A percentile compares a stretch with the other conserved stretches of the same genome.
Evolutionary conservation across 2,888 invertebrate species (phyloP).

Genomic region (Nasonovia ribisnigri): DNA sequence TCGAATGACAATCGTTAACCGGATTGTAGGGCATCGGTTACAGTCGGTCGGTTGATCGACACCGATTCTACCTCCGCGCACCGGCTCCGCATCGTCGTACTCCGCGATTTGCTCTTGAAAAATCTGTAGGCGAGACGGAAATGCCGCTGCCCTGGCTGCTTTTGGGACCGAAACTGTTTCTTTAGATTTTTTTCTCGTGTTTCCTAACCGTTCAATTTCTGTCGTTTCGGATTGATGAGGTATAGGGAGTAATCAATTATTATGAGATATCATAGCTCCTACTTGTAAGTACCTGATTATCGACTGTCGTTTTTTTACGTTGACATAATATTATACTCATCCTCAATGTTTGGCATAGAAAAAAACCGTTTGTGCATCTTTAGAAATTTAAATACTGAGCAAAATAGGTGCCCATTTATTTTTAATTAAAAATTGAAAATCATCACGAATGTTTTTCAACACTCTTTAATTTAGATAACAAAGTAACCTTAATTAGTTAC

Average conservation of each 20-base stretch:
- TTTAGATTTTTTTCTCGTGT: not conserved
- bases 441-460: not conserved
- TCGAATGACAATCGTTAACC: constrained; percentile 53
- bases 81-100: not conserved
- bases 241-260: not conserved
- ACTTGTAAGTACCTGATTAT: not conserved
- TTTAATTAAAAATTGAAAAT: not conserved
- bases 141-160: not conserved
- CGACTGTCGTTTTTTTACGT: not conserved
- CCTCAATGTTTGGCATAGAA: not conserved
- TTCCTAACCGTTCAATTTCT: constrained; percentile 14
- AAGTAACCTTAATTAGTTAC: not conserved
- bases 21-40: constrained; percentile 61
- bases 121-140: not conserved
- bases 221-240: constrained; percentile 8
- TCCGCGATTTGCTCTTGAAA: constrained; percentile 9
- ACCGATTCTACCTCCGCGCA: constrained; percentile 40
- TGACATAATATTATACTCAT: not conserved
- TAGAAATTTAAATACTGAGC: not conserved
- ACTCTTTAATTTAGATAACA: not conserved
- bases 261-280: not conserved
- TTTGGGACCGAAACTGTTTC: constrained; percentile 26
- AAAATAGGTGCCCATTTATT: not conserved
- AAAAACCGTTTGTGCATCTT: not conserved
- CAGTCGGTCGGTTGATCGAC: constrained; percentile 52